phyloP scores from a whole-genome alignment of 2,113 vertebrate species.

The Halichoeres trimaculatus region DNA sequence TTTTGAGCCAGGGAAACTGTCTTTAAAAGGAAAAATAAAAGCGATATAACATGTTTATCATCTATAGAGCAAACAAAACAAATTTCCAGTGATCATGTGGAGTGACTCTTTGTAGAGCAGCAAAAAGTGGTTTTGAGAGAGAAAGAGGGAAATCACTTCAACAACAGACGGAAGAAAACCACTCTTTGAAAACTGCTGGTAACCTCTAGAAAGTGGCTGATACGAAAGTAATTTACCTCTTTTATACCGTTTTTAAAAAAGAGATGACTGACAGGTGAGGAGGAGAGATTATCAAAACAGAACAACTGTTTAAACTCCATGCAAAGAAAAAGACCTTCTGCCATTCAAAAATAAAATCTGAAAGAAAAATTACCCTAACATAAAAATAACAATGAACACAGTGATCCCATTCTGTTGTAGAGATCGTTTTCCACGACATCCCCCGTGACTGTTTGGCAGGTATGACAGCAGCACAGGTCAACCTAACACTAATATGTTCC shows the following conservation, averaged over 20 bases:
- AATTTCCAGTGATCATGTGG: background rate
- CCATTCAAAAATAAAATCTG: too few relatives aligned
- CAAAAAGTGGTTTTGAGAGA: background rate
- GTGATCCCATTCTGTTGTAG: too few relatives aligned
- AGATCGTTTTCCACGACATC: too few relatives aligned
- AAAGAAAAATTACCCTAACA: background rate
- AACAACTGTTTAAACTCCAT: background rate
- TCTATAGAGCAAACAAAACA: background rate
- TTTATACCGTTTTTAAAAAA: background rate
- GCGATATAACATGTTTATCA: background rate
- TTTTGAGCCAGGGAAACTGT: conserved; percentile 1
- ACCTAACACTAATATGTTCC: too few relatives aligned
- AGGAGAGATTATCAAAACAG: background rate
- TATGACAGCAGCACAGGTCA: too few relatives aligned
- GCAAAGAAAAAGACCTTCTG: background rate
- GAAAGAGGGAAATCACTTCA: background rate
- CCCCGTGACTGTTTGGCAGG: too few relatives aligned
- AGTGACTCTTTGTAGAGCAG: background rate
- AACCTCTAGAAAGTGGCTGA: background rate
- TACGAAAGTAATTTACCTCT: conserved; percentile 23
- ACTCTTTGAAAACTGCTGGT: background rate
- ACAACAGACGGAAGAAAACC: background rate
- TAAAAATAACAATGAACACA: too few relatives aligned
- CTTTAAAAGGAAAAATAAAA: conserved; percentile 8
- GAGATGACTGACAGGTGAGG: background rate